Percentiles rank a stretch among this genome's conserved stretches.
Evolutionary conservation across 2,113 vertebrate genomes (phyloP).

Genomic region (Stegostoma tigrinum): DNA sequence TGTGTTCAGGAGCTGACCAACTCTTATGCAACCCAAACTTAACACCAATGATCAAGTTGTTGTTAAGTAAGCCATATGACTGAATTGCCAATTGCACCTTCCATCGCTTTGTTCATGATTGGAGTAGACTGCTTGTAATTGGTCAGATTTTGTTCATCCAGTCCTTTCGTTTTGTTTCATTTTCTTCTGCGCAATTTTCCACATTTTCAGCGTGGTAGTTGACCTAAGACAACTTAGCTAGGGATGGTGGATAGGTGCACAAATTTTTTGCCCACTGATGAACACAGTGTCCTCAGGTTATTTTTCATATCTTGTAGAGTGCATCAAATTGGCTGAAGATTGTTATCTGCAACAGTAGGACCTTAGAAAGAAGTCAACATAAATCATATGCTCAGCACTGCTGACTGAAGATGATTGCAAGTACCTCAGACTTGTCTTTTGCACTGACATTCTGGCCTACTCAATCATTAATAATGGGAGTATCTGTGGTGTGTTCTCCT

Average conservation of each 20-base stretch:
- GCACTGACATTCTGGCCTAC: not conserved
- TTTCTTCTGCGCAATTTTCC: not conserved
- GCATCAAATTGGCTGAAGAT: not conserved
- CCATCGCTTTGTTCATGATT: not conserved
- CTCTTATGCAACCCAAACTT: not conserved
- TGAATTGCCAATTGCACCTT: not conserved
- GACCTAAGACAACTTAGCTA: not conserved
- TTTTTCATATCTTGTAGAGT: not conserved
- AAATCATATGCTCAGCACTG: not conserved
- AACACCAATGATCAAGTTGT: not conserved
- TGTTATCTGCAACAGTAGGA: not conserved
- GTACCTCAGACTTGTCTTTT: not conserved
- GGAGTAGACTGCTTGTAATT: not conserved
- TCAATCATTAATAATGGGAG: not conserved
- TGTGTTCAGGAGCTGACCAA: not conserved
- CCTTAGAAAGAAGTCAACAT: not conserved
- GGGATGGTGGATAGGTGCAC: not conserved
- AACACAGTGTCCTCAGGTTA: not conserved
- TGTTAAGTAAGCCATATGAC: not conserved
- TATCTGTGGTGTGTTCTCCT: not conserved
- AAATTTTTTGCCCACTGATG: not conserved
- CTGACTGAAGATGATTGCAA: not conserved
- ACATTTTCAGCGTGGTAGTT: not conserved
- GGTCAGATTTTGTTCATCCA: too few relatives aligned
- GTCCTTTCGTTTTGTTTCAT: too few relatives aligned